Evolutionary conservation across 2,888 invertebrate species (phyloP).

Genomic region (Eilema depressum): DNA sequence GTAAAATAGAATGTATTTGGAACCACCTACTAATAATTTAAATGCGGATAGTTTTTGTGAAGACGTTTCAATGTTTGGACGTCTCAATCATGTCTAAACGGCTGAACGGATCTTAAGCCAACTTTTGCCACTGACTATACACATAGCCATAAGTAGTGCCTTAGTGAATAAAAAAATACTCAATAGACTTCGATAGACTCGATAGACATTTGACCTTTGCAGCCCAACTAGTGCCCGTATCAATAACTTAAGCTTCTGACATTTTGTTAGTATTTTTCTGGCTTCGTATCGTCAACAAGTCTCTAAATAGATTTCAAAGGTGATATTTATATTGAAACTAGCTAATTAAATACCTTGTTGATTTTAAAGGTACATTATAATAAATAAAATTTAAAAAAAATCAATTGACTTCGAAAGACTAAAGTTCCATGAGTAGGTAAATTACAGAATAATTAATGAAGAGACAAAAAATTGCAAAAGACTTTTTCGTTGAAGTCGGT

Average conservation of each 20-base stretch:
- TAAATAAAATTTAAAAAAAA: neutral
- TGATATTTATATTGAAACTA: neutral
- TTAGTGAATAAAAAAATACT: neutral
- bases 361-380: neutral
- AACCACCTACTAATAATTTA: no score
- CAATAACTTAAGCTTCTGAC: neutral
- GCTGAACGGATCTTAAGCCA: no score
- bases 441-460: no score
- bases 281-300: neutral
- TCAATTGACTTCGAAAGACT: neutral
- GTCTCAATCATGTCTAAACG: no score
- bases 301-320: neutral
- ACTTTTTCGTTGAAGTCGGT: no score
- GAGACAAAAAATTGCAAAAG: no score
- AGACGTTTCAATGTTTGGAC: no score
- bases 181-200: no score
- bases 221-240: constrained; percentile 1
- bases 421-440: no score
- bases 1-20: no score
- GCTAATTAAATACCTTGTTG: neutral
- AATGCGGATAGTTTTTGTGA: no score
- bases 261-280: neutral
- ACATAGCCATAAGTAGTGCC: neutral
- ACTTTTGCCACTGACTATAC: neutral
- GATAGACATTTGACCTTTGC: constrained; percentile 6